phyloP scores from a whole-genome alignment of 2,888 invertebrate genomes.

The Euphydryas editha region DNA sequence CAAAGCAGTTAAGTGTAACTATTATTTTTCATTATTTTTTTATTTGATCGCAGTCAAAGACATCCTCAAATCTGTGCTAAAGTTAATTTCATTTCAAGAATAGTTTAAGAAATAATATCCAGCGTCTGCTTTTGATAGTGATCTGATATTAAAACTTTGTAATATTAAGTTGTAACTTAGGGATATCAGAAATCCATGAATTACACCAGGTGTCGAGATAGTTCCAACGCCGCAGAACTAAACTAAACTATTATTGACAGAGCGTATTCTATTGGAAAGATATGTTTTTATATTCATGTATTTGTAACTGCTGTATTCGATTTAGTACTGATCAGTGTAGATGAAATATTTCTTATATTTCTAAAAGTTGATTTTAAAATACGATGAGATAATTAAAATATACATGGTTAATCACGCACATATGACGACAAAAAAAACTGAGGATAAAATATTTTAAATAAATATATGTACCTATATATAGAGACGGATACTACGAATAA shows the following conservation, averaged over 20 bases:
- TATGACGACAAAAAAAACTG: too few species aligned
- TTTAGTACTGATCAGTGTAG: too few species aligned
- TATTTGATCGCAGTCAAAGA: background rate
- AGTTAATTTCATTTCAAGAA: constrained; percentile 1
- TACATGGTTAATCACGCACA: too few species aligned
- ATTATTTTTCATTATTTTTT: background rate
- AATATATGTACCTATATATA: too few species aligned
- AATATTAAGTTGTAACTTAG: constrained; percentile 23
- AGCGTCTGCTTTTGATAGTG: constrained; percentile 3
- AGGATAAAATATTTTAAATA: too few species aligned
- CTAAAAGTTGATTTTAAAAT: too few species aligned
- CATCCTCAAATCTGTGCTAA: background rate
- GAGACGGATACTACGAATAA: too few species aligned
- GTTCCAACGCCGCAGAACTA: constrained; percentile 11
- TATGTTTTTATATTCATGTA: background rate
- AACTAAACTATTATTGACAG: constrained; percentile 10
- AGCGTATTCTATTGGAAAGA: constrained; percentile 14
- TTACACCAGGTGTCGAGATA: constrained; percentile 18
- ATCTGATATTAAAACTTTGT: constrained; percentile 23
- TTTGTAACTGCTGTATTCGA: too few species aligned
- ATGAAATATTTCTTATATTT: too few species aligned
- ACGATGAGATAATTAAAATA: too few species aligned
- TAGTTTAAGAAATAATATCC: constrained; percentile 9
- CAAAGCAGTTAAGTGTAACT: background rate
- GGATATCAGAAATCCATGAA: constrained; percentile 22